Evolutionary conservation across 1,140 invertebrate species (phyloP).

Genomic region (Oryzaephilus surinamensis): DNA sequence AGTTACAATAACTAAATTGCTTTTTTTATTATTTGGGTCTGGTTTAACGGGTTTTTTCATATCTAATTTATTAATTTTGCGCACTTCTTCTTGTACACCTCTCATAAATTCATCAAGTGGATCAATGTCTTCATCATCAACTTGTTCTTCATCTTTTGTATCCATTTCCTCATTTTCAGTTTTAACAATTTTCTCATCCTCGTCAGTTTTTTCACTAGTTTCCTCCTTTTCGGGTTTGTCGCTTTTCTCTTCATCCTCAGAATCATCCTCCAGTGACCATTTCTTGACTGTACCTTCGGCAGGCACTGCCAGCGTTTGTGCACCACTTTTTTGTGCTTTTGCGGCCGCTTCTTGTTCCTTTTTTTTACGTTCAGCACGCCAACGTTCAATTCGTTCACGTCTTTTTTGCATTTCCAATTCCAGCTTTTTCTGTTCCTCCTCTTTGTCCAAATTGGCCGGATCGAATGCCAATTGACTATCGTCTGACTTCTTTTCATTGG

Average conservation of each 20-base stretch:
- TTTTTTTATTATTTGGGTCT: constrained; percentile 39
- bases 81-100: constrained; percentile 72
- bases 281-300: constrained; percentile 53
- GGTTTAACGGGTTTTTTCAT: constrained; percentile 36
- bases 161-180: constrained; percentile 51
- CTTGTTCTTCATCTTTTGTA: constrained; percentile 31
- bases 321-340: constrained; percentile 61
- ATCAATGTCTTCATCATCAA: constrained; percentile 32
- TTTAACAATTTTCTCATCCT: constrained; percentile 19
- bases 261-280: constrained; percentile 89
- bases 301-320: constrained; percentile 42
- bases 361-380: constrained; percentile 79
- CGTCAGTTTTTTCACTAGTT: constrained; percentile 32
- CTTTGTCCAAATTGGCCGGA: constrained; percentile 64
- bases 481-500: constrained; percentile 48
- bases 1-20: constrained; percentile 67
- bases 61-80: constrained; percentile 78
- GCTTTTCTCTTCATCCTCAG: constrained; percentile 54
- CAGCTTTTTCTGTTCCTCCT: constrained; percentile 78
- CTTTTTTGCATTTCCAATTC: constrained; percentile 96
- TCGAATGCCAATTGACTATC: constrained; percentile 46
- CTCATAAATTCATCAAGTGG: constrained; percentile 33
- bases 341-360: constrained; percentile 58
- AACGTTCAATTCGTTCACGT: constrained; percentile 84
- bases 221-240: constrained; percentile 31